Evolutionary conservation across 2,113 vertebrate species (phyloP), one percentile per base, ranked within the genome.

Genomic region (cattle (Bos taurus)): DNA sequence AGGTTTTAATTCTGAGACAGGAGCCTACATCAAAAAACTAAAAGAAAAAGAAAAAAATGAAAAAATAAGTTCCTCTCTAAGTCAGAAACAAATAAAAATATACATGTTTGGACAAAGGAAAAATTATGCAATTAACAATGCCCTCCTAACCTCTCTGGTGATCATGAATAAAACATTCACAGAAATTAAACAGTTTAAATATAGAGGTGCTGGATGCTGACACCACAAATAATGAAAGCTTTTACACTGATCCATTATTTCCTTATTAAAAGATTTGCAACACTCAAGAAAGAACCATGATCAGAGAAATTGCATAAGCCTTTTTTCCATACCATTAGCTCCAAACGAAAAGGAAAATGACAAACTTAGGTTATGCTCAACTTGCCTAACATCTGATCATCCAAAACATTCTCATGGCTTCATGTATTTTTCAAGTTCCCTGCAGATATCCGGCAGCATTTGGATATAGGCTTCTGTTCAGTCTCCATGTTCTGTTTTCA

Each of bases 101-200:
- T 36, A 36, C 26, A 26, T 80, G 93, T 85, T 94, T 97, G 57
- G 36, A 94, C 93, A 97, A 95, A 94, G 48, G 40, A 81, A 97
- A 96, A 97, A 95, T 88, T 86, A 88, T 64, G 33, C 93, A 96
- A 80, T 91, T 94, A 95, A 89, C 52, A 95, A 89, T 71, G 28
- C 23, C 71, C 62, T 94, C 25, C 84, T 83, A 97, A 94, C 86
- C 87, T 94, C 40, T 94, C 86, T 91, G 74, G 89, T 94, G 25
- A 96, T 26, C 43, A 96, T 93, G 93, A 97, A 97, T 96, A 93
- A 98, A 98, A 98, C 52, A 98, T 96, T 88, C 60, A 5, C 86
- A 97, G 95, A 64, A 98, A 98, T 92, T 96, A 60, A 40, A 97
- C 82, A 67, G 90, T 93, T 97, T 94, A 98, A 97, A 98, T 97